Evolutionary conservation across 2,797 vertebrate species (phyloP), one percentile per base, ranked within the genome.

Genomic region (Sebastes miniatus): DNA sequence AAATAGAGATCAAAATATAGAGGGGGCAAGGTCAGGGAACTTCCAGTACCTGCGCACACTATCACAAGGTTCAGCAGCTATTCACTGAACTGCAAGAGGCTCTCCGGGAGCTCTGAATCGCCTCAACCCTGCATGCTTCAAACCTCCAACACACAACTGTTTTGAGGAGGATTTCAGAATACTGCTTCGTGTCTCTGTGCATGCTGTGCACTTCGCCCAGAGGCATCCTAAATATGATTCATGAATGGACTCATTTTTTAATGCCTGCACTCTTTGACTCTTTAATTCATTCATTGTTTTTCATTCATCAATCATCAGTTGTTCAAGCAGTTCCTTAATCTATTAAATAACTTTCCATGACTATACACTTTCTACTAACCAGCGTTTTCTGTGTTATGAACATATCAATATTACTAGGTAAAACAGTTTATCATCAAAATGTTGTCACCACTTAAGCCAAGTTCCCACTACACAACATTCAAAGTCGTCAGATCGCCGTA

Each of bases 1-100:
- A 90, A 92, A 88, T 72, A 62, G 77, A 93, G 92, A 92, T 95
- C 91, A 92, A 93, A 95, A 94, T 90, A 93, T 74, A 63, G 34
- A 77, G 88, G 79, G 84, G 87, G 69, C 79, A 72, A 92, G 90
- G 92, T 93, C 82, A 79, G 84, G 83, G 88, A 86, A 83, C 78
- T 84, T 91, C 86, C 89, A 84, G 86, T 95, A 92, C 90, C 91
- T 79, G 81, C 82, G 81, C 57, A 79, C 72, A 84, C 87, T 81
- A 73, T 90, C 74, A 68, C 3, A 66, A 83, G 74, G 67, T 88
- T 82, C 71, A 76, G 71, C 80, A 73, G 74, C 39, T 54, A 31
- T 68, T 77, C 20, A 27, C 12, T 76, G 69, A 76, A 65, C 47
- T 52, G 62, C 6, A 76, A 27, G 74, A 80, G 27, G 9, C 52